Percentiles rank a stretch among this genome's conserved stretches.
Evolutionary conservation across 2,113 vertebrate genomes (phyloP).

Genomic region (Nycticorax nycticorax): DNA sequence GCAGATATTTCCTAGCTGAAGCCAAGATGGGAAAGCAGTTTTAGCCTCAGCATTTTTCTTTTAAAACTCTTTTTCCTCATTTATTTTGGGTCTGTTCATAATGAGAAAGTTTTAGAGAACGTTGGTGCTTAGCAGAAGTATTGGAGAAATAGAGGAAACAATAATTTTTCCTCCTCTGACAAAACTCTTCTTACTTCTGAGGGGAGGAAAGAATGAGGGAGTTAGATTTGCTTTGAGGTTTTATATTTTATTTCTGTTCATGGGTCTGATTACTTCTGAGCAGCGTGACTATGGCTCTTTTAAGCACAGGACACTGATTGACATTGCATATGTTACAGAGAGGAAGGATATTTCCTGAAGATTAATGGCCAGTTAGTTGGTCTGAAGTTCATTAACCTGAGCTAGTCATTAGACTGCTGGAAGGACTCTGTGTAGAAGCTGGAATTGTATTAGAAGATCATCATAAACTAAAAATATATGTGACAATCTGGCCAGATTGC

Average conservation of each 20-base stretch:
- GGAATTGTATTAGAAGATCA: not conserved
- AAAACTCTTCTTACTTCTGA: not conserved
- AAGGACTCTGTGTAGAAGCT: slow-evolving; percentile 51
- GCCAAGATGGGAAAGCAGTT: not conserved
- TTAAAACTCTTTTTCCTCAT: not conserved
- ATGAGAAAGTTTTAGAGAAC: slow-evolving; percentile 2
- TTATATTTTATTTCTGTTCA: slow-evolving; percentile 47
- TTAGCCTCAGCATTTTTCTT: not conserved
- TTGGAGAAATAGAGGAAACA: not conserved
- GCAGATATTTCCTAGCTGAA: slow-evolving; percentile 5
- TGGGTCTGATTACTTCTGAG: slow-evolving; percentile 11
- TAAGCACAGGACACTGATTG: slow-evolving; percentile 39
- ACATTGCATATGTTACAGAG: slow-evolving; percentile 33
- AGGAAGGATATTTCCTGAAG: slow-evolving; percentile 63
- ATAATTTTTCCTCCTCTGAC: not conserved
- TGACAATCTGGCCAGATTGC: slow-evolving; percentile 14
- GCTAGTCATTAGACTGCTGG: slow-evolving; percentile 51
- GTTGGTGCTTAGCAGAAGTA: slow-evolving; percentile 39
- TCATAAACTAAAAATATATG: slow-evolving; percentile 43
- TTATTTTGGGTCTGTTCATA: not conserved
- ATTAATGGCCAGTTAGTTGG: slow-evolving; percentile 68
- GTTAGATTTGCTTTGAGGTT: not conserved
- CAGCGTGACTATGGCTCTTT: slow-evolving; percentile 26
- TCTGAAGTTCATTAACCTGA: slow-evolving; percentile 72
- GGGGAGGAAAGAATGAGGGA: not conserved